Conservation (phyloP, 2,113 vertebrate species). For the Myocastor coypus region DNA sequence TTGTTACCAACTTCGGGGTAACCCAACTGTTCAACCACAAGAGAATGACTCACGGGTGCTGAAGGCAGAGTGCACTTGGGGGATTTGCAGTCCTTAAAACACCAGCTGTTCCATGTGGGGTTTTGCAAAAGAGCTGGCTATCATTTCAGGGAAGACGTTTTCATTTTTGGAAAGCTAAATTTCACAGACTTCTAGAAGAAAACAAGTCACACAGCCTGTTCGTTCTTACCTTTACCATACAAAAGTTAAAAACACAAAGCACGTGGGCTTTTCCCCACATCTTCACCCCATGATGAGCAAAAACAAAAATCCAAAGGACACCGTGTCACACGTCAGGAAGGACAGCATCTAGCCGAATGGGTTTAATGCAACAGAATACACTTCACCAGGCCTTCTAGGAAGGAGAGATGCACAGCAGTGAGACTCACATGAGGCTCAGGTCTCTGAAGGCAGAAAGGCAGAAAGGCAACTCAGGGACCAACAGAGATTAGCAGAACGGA, state of each 20-base stretch:
- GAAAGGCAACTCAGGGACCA: background rate
- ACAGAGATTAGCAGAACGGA: background rate
- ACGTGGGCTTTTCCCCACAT: background rate
- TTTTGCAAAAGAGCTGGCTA: slow-evolving; percentile 62
- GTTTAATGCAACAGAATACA: background rate
- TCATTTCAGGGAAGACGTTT: slow-evolving; percentile 65
- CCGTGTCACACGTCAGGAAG: background rate
- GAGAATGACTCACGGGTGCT: slow-evolving; percentile 51
- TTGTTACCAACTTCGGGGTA: slow-evolving; percentile 47
- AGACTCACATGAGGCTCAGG: background rate
- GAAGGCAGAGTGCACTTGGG: background rate
- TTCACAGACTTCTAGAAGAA: slow-evolving; percentile 60
- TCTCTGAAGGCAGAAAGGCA: background rate
- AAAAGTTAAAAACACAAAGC: slow-evolving; percentile 17
- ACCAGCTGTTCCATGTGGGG: slow-evolving; percentile 67
- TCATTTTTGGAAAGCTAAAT: slow-evolving; percentile 70
- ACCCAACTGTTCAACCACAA: slow-evolving; percentile 38
- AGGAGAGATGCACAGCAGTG: background rate
- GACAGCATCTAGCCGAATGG: background rate
- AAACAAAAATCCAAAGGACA: slow-evolving; percentile 24
- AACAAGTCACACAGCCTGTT: background rate
- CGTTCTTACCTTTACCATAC: slow-evolving; percentile 50
- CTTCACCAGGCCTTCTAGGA: background rate
- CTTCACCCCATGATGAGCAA: background rate
- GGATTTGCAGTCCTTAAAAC: slow-evolving; percentile 70